Evolutionary conservation across 2,888 invertebrate species (phyloP), one percentile per base, ranked within the genome.

Genomic region (Formica aserva): DNA sequence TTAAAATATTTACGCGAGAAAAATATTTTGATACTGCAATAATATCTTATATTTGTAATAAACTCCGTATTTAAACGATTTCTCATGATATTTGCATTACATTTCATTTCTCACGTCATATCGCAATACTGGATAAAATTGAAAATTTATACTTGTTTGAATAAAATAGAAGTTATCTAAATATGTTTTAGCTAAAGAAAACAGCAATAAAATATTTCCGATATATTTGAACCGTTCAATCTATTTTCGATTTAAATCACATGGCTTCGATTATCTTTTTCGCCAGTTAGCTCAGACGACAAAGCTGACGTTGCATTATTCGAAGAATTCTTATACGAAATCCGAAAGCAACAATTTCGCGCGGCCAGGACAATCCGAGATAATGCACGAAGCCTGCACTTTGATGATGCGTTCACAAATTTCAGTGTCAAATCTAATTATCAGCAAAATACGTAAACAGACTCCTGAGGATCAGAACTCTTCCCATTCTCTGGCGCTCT

Each of bases 401-500:
- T 52, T 45, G 41, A 8, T 35, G 77, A 60, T 22, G 78, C 60
- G 38, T 77, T 29, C 77, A 60, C 78, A 80, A 78, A 69, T 80
- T 83, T 63, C 26, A 41, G 0, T 26, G 78, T 66, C 76, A 67
- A 82, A 86, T 65, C 67, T 74, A 81, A 84, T 88, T 88, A 81
- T 52, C 32, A 29, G 22, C 18, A 4, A 77, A 84, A 84, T 86
- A 83, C 65, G 80, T 69, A 83, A 83, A 52, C 77, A 77, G 77
- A n/a, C 77, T 69, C 77, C 41, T 22, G 77, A 65, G 81, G 32
- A 81, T 81, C 74, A 52, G 63, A 52, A n/a, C 63, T 55, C 72
- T 65, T 48, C 8, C 38, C 81, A 63, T 48, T 74, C 63, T 62
- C 69, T 32, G 26, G 45, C 55, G 38, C 52, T 26, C 41, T 62